phyloP scores from a whole-genome alignment of 2,113 vertebrate genomes.

The Percopsis transmontana region DNA sequence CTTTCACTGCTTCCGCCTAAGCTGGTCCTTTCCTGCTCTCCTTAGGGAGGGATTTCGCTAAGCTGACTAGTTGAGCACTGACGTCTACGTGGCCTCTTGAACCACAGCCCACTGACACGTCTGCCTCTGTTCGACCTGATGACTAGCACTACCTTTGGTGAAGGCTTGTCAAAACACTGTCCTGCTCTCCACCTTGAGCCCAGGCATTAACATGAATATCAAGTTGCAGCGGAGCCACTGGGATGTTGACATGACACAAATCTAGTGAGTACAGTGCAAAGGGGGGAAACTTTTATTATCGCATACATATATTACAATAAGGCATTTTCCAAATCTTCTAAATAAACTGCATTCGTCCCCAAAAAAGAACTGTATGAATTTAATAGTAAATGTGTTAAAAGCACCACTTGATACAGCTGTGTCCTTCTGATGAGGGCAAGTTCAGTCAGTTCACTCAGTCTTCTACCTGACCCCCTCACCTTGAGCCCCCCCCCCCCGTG shows the following conservation, averaged over 20 bases:
- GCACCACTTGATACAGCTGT: background rate
- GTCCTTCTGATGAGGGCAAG: slow-evolving; percentile 7
- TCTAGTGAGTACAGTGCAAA: background rate
- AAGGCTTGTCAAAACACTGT: slow-evolving; percentile 23
- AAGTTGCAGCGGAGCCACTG: background rate
- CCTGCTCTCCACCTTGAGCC: slow-evolving; percentile 5
- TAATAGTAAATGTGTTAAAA: too few relatives aligned
- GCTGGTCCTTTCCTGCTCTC: slow-evolving; percentile 20
- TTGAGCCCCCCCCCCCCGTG: background rate
- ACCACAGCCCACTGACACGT: slow-evolving; percentile 6
- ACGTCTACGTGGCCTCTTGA: background rate
- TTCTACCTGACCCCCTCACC: background rate
- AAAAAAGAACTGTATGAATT: too few relatives aligned
- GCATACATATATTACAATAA: too few relatives aligned
- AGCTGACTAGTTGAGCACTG: slow-evolving; percentile 32
- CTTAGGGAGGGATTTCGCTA: slow-evolving; percentile 56
- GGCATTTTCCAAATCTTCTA: too few relatives aligned
- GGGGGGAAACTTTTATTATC: background rate
- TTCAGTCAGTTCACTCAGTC: background rate
- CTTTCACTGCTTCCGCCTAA: slow-evolving; percentile 20
- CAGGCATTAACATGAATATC: slow-evolving; percentile 42
- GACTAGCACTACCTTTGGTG: background rate
- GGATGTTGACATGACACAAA: background rate
- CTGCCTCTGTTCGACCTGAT: slow-evolving; percentile 33
- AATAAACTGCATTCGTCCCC: too few relatives aligned